phyloP scores from a whole-genome alignment of 2,888 invertebrate genomes.

The Clunio marinus region DNA sequence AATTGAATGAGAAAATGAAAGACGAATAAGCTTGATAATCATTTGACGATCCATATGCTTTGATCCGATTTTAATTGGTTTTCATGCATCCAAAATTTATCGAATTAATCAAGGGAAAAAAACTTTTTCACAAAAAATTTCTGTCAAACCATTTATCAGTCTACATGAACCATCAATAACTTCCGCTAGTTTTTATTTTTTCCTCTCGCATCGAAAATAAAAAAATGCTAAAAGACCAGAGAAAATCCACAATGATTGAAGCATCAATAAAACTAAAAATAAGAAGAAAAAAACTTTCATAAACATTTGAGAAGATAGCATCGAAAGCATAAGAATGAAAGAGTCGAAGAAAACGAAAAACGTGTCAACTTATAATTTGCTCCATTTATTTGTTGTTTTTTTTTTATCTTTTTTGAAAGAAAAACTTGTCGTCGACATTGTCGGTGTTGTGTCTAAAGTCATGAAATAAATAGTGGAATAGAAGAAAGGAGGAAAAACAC shows the following conservation, averaged over 20 bases:
- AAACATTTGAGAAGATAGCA: constrained; percentile 16
- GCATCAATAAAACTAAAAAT: constrained; percentile 10
- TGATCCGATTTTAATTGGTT: constrained; percentile 23
- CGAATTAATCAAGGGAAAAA: background rate
- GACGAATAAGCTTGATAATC: background rate
- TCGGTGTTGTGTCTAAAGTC: constrained; percentile 23
- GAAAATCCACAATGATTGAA: background rate
- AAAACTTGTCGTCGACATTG: constrained; percentile 21
- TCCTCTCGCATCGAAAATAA: too few species aligned
- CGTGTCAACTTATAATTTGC: constrained; percentile 39
- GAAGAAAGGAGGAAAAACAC: background rate
- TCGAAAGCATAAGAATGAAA: background rate
- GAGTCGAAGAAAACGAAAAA: constrained; percentile 28
- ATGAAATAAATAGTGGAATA: background rate
- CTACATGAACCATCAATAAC: constrained; percentile 32
- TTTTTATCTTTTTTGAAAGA: background rate
- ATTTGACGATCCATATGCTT: constrained; percentile 4
- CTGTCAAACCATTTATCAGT: constrained; percentile 30
- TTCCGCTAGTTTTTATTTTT: background rate
- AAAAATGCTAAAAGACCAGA: too few species aligned
- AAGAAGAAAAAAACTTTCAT: constrained; percentile 1
- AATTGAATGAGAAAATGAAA: background rate
- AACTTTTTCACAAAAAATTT: background rate
- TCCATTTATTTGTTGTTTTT: constrained; percentile 26
- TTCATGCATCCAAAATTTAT: background rate